Base-by-base conservation (phyloP, 2,888 invertebrate species). In the Gerris lacustris region DNA sequence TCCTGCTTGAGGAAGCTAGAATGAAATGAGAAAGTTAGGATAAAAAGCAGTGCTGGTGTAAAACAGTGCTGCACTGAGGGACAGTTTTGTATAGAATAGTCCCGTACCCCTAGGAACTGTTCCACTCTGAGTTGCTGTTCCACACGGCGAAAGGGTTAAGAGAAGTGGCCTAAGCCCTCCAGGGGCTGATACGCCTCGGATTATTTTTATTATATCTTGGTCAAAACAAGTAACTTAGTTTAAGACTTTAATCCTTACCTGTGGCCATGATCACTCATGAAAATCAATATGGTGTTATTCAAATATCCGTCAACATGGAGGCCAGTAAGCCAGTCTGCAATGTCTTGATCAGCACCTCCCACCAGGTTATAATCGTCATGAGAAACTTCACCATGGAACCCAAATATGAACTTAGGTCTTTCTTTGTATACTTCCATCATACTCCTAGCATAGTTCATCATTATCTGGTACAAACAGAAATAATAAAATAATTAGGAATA, bases 231-330 rank as follows among this genome's bases (percentile, higher is more conserved):
- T 31, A 31, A 31, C 31, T 31, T 31, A 2, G 31, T 2, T 31
- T 31, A 31, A 31, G 31, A 31, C 31, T 31, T 31, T 31, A 31
- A 31, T 31, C 31, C 67, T 76, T 77, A 90, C 88, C 92, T 88
- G 74, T 90, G 88, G 0, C 96, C 96, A 80, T 97, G 96, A 81
- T 97, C 96, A 6, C 94, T 90, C 93, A 96, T 94, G 5, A 96
- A 79, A 70, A 96, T 86, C 0, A 97, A 80, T 74, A 96, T 78
- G 0, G 96, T 92, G 76, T 92, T 87, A 73, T 94, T 87, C 18
- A 94, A 81, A 63, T 86, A 81, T 0, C 88, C 87, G 0, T 82
- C 82, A 6, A 82, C 78, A 66, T 86, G 81, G 18, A 94, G 80
- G 55, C 83, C 81, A 67, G 82, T 81, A n/a, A 96, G 78, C 82